These are phyloP conservation scores for Epinotia demarniana DNA, from an alignment of 2,888 invertebrate species.

Conservation along the genomic window DNA sequence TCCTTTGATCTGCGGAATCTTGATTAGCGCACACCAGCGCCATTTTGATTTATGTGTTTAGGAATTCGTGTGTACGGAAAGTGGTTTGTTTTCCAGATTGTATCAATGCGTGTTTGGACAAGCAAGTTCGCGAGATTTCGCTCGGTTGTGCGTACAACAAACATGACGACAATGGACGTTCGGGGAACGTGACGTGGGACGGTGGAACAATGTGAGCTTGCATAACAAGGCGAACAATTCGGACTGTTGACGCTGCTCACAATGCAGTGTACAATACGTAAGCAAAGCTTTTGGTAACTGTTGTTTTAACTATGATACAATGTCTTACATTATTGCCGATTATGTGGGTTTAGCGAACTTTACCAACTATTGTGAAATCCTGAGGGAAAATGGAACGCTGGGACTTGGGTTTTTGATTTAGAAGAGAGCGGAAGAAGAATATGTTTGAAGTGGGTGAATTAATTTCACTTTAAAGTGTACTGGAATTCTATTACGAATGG, in stretches of 20 bases:
- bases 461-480: neutral
- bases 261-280: conserved; percentile 71
- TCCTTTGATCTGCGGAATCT: conserved; percentile 39
- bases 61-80: conserved; percentile 42
- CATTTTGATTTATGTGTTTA: conserved; percentile 36
- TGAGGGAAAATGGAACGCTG: neutral
- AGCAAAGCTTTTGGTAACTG: conserved; percentile 66
- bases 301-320: conserved; percentile 54
- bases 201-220: conserved; percentile 79
- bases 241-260: conserved; percentile 69
- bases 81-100: conserved; percentile 52
- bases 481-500: neutral
- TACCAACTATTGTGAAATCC: conserved; percentile 18
- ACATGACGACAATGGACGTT: conserved; percentile 80
- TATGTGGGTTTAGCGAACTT: conserved; percentile 40
- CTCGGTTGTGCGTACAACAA: conserved; percentile 76
- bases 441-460: too few relatives aligned
- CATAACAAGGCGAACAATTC: conserved; percentile 78
- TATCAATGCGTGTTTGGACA: conserved; percentile 73
- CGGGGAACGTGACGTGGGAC: conserved; percentile 76
- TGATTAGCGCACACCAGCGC: conserved; percentile 33
- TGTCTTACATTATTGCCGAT: conserved; percentile 47
- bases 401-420: neutral
- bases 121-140: conserved; percentile 75
- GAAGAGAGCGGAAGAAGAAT: too few relatives aligned